Conservation (phyloP, 2,888 invertebrate genomes). For the Clistopyga incitator region DNA sequence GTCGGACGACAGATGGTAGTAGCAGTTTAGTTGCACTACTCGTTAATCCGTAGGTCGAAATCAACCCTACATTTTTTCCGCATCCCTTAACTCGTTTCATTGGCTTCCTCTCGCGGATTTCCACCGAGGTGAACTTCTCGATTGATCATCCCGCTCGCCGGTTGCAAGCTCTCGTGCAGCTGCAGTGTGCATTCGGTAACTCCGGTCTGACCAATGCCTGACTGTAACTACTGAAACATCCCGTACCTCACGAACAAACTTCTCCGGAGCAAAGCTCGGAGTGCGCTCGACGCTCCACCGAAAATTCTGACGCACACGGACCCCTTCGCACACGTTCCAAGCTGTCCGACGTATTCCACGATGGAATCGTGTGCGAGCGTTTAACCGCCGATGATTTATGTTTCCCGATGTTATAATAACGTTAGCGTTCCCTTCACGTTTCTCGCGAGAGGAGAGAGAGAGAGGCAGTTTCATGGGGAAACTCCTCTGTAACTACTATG, state of each 20-base stretch:
- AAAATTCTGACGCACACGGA: slow-evolving; percentile 44
- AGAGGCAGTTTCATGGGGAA: too few species aligned
- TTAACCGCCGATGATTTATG: slow-evolving; percentile 67
- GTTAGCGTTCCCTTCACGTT: slow-evolving; percentile 46
- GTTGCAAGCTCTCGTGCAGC: slow-evolving; percentile 3
- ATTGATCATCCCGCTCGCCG: slow-evolving; percentile 55
- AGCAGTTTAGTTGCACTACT: slow-evolving; percentile 22
- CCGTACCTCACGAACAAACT: slow-evolving; percentile 59
- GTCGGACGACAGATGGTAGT: slow-evolving; percentile 30
- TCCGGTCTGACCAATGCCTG: slow-evolving; percentile 44
- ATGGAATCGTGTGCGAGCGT: slow-evolving; percentile 54
- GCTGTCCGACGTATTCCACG: slow-evolving; percentile 31
- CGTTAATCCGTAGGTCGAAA: slow-evolving; percentile 14
- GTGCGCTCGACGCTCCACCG: neutral
- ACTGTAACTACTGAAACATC: slow-evolving; percentile 61
- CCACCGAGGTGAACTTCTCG: slow-evolving; percentile 56
- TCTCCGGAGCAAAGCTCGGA: slow-evolving; percentile 42
- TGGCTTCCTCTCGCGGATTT: slow-evolving; percentile 55
- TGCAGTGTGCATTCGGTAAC: slow-evolving; percentile 7
- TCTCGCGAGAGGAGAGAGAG: too few species aligned
- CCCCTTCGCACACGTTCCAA: slow-evolving; percentile 8
- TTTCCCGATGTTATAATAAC: slow-evolving; percentile 67
- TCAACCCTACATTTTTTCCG: slow-evolving; percentile 15
- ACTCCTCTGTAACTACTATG: slow-evolving; percentile 50
- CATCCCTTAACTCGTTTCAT: slow-evolving; percentile 41